Conservation (phyloP, 2,113 vertebrate species). For the Elaphurus davidianus region DNA sequence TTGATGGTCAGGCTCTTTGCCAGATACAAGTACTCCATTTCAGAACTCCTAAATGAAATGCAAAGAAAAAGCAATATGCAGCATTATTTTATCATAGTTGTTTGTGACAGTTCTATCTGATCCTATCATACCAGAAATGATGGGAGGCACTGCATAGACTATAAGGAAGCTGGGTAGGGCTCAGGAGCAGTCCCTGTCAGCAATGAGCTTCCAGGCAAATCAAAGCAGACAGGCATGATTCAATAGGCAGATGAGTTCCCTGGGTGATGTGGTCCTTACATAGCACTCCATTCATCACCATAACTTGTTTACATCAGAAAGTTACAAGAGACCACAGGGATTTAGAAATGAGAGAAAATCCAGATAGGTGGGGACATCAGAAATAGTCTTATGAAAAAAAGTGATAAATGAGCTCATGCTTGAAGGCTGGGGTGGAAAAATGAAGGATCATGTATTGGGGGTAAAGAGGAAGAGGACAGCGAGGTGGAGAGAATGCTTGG, state of each 20-base stretch:
- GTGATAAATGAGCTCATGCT: neutral
- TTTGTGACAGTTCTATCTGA: neutral
- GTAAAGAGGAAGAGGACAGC: neutral
- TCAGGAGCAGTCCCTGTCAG: neutral
- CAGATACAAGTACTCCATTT: neutral
- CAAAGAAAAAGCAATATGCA: neutral
- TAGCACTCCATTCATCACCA: neutral
- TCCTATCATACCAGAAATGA: neutral
- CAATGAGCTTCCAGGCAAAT: neutral
- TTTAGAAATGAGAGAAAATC: neutral
- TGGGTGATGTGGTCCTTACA: neutral
- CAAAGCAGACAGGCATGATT: neutral
- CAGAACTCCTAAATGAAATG: neutral
- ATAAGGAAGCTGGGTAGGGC: neutral
- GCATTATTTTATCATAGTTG: neutral
- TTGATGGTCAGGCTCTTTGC: neutral
- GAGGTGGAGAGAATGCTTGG: neutral
- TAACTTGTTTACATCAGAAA: neutral
- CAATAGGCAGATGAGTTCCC: neutral
- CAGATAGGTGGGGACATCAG: neutral
- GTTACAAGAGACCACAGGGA: neutral
- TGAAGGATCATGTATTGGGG: neutral
- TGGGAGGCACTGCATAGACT: neutral
- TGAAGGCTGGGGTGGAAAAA: neutral
- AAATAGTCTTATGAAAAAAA: neutral